These are phyloP conservation scores for Charina bottae DNA, from an alignment of 2,113 vertebrate species.

Conservation along the genomic window DNA sequence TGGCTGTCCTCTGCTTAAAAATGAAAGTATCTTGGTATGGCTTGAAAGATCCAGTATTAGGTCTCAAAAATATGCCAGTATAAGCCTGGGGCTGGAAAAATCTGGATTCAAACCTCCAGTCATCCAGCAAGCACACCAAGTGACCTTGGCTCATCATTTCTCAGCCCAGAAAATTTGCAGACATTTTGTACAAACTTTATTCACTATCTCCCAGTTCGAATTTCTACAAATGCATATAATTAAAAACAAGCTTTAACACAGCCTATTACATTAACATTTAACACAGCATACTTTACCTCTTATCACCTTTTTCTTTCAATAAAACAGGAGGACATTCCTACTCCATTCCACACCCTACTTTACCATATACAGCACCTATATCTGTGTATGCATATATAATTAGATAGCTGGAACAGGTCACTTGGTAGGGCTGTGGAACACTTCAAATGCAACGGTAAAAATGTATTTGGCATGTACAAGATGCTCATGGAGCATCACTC, in stretches of 20 bases:
- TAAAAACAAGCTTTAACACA: background rate
- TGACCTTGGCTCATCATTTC: background rate
- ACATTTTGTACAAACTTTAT: background rate
- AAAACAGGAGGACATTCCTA: background rate
- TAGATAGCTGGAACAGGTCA: no score
- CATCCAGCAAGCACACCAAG: background rate
- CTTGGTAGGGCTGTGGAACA: no score
- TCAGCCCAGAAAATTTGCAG: background rate
- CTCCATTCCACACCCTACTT: no score
- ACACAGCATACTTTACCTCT: background rate
- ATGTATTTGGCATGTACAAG: no score
- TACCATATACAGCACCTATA: no score
- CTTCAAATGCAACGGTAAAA: no score
- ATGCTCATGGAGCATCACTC: no score
- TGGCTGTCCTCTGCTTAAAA: background rate
- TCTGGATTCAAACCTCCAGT: background rate
- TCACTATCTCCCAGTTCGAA: background rate
- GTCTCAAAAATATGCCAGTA: background rate
- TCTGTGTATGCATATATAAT: no score
- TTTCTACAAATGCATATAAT: background rate
- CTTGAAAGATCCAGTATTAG: background rate
- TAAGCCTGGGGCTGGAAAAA: background rate
- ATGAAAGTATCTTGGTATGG: background rate
- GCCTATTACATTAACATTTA: background rate
- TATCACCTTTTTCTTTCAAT: background rate